Evolutionary conservation across 2,888 invertebrate genomes (phyloP), one percentile per base, ranked within the genome.

Genomic region (Ornithoptera priamus): DNA sequence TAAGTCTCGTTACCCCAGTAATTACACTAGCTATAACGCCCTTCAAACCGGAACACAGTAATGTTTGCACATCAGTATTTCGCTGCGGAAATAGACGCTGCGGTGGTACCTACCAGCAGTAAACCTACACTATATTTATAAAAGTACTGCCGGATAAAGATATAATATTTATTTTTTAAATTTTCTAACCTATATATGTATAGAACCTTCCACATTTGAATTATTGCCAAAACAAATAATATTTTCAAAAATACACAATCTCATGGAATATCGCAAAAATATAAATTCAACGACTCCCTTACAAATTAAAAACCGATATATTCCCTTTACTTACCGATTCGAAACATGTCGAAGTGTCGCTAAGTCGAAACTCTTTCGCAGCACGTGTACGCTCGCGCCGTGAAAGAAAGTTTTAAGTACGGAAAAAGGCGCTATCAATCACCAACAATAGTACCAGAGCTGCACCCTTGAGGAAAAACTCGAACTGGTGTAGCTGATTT

Each of bases 381-480:
- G 85, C 90, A 91, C 84, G 87, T 90, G 90, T 86, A 86, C 81
- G 72, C 77, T 67, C 60, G 72, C 66, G 61, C 39, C 56, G 65
- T 59, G 60, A 72, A 80, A 79, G 80, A 81, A 84, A 80, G 80
- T 80, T 87, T 85, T 82, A 87, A 88, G 85, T 83, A 84, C 80
- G 77, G 83, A 80, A 82, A 69, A 81, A 80, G 74, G 80, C 78
- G 80, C 85, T 84, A 92, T 92, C 92, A 87, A 92, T 92, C 92
- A 89, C 90, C 75, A 81, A 86, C 88, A 85, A 86, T 85, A 83
- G 83, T 77, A 80, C 81, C 77, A 56, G 76, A 81, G 85, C 76
- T 81, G 84, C 84, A 83, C 92, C 90, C 90, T 78, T 76, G 84
- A 84, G 90, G 87, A 90, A 92, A 90, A 92, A 89, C 80, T 91